These are phyloP conservation scores for Cantharis nigra DNA, from an alignment of 2,888 invertebrate genomes.

Conservation along the genomic window DNA sequence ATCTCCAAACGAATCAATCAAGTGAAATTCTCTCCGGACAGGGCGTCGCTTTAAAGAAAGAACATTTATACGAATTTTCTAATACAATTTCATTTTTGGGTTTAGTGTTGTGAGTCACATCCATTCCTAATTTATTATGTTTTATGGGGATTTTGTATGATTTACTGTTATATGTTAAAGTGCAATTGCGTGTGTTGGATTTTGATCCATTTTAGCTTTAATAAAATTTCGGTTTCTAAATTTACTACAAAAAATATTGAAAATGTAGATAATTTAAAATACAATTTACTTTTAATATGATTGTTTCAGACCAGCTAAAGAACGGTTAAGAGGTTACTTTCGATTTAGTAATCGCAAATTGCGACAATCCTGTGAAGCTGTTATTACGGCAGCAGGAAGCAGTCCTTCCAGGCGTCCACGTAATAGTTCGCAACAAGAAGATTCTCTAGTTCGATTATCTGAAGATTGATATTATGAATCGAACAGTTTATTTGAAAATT, in stretches of 20 bases:
- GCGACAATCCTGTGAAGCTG: slow-evolving; percentile 54
- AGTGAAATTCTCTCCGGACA: background rate
- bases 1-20: background rate
- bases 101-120: background rate
- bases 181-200: background rate
- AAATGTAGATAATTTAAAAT: background rate
- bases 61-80: background rate
- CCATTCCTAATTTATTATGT: background rate
- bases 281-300: background rate
- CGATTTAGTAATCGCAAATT: slow-evolving; percentile 57
- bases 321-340: slow-evolving; percentile 63
- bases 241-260: background rate
- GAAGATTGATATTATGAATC: slow-evolving; percentile 43
- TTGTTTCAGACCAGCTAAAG: slow-evolving; percentile 59
- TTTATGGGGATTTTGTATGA: background rate
- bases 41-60: background rate
- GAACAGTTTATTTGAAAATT: slow-evolving; percentile 49
- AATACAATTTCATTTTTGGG: background rate
- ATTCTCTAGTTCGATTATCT: slow-evolving; percentile 37
- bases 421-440: slow-evolving; percentile 36
- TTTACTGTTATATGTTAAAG: background rate
- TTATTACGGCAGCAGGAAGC: slow-evolving; percentile 50
- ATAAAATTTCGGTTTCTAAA: background rate
- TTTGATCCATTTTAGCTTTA: background rate
- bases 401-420: slow-evolving; percentile 38